Evolutionary conservation across 64 coral and sea anemone species (phyloP).

Genomic region (Porites australiensis): DNA sequence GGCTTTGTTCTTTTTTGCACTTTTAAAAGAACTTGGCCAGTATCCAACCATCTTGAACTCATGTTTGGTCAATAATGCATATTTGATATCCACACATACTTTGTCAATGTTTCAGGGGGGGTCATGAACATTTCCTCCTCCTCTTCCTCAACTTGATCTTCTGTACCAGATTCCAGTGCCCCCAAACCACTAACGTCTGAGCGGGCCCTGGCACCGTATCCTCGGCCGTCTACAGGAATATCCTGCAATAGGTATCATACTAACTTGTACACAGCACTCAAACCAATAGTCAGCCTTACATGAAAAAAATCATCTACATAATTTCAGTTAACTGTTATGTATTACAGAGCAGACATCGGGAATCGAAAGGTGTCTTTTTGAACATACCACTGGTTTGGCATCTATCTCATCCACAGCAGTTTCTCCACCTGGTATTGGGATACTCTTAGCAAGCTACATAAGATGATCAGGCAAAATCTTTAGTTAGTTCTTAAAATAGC

Average conservation of each 20-base stretch:
- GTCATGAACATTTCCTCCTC: conserved; percentile 10
- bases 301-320: too few species aligned
- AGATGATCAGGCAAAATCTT: not conserved
- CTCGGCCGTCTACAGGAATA: not conserved
- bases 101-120: not conserved
- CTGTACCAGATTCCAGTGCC: not conserved
- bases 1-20: too few species aligned
- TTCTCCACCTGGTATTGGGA: conserved; percentile 85
- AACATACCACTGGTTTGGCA: conserved; percentile 58
- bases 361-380: too few species aligned
- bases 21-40: too few species aligned
- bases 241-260: not conserved
- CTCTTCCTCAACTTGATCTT: not conserved
- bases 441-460: conserved; percentile 80
- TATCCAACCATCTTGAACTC: too few species aligned
- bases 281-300: too few species aligned
- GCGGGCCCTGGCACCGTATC: not conserved
- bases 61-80: too few species aligned
- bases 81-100: not conserved
- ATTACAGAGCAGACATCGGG: too few species aligned
- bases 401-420: conserved; percentile 30
- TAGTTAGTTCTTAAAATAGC: too few species aligned
- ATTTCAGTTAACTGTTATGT: too few species aligned
- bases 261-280: too few species aligned
- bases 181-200: not conserved